Conservation (phyloP, 2,888 invertebrate genomes). For the Rhopalosiphum nymphaeae region DNA sequence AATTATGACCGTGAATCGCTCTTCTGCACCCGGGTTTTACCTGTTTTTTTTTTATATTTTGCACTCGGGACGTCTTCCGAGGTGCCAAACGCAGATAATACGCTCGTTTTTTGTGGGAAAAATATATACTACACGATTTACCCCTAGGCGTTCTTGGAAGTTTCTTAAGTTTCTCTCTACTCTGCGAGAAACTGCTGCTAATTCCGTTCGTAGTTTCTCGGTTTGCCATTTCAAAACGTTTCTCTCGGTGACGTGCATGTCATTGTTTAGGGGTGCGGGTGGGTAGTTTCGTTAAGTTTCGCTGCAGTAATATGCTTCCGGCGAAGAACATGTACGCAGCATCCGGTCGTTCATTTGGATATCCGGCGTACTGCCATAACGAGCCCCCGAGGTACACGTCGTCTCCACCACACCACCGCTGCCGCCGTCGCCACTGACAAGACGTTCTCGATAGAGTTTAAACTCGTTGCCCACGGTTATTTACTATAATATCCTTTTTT, state of each 20-base stretch:
- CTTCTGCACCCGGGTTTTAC: neutral
- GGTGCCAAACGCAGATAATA: constrained; percentile 52
- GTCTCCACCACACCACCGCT: neutral
- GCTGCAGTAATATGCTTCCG: constrained; percentile 57
- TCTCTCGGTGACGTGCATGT: constrained; percentile 62
- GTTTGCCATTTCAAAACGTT: constrained; percentile 62
- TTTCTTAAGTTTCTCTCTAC: constrained; percentile 54
- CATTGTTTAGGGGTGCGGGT: constrained; percentile 29
- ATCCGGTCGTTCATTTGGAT: constrained; percentile 65
- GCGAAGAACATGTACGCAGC: constrained; percentile 63
- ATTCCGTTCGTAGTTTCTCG: constrained; percentile 50
- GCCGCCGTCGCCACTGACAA: neutral
- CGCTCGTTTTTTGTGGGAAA: constrained; percentile 44
- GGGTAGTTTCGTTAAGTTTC: constrained; percentile 62
- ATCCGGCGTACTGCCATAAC: constrained; percentile 56
- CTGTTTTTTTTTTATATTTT: constrained; percentile 46
- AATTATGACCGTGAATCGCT: constrained; percentile 11
- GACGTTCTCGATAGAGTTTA: constrained; percentile 16
- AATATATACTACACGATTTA: constrained; percentile 25
- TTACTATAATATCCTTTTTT: neutral
- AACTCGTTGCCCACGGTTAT: constrained; percentile 11
- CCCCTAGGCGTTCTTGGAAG: constrained; percentile 54
- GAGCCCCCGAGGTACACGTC: constrained; percentile 57
- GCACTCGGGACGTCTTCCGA: constrained; percentile 4
- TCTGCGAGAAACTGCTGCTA: constrained; percentile 42